Percentiles rank a stretch among this genome's conserved stretches.
Conservation (phyloP, 1,140 invertebrate species). For the Triops longicaudatus region DNA sequence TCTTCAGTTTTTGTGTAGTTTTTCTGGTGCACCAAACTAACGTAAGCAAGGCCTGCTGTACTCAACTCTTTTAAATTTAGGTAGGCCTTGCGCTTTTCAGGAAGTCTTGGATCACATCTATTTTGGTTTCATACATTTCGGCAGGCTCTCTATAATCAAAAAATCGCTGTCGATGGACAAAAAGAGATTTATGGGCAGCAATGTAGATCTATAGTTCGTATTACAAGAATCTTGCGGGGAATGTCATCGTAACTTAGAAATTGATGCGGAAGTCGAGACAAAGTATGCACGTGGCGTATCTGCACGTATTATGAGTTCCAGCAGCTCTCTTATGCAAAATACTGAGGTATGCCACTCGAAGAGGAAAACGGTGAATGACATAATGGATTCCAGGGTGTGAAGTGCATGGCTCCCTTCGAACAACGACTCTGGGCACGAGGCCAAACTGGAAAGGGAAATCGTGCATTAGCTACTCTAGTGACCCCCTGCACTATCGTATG, state of each 20-base stretch:
- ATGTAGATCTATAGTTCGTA: not conserved
- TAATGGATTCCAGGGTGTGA: slow-evolving; percentile 1
- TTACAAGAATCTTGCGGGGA: not conserved
- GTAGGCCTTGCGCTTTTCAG: no score
- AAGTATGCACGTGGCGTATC: not conserved
- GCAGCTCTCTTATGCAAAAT: not conserved
- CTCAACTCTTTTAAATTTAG: no score
- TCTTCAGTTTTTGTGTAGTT: no score
- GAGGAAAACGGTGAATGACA: slow-evolving; percentile 6
- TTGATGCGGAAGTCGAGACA: not conserved
- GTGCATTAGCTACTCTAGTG: not conserved
- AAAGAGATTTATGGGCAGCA: not conserved
- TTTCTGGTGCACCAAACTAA: no score
- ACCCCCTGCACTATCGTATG: not conserved
- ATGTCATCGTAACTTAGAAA: not conserved
- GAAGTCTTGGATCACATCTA: no score
- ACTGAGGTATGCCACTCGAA: not conserved
- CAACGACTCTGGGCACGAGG: not conserved
- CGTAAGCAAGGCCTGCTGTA: no score
- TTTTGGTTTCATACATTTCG: no score
- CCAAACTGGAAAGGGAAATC: slow-evolving; percentile 8
- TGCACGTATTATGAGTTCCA: not conserved
- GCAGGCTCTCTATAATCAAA: not conserved
- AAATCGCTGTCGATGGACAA: not conserved
- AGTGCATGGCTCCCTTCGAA: not conserved